Conservation (phyloP, 2,797 vertebrate species). For the Tapirus indicus region DNA sequence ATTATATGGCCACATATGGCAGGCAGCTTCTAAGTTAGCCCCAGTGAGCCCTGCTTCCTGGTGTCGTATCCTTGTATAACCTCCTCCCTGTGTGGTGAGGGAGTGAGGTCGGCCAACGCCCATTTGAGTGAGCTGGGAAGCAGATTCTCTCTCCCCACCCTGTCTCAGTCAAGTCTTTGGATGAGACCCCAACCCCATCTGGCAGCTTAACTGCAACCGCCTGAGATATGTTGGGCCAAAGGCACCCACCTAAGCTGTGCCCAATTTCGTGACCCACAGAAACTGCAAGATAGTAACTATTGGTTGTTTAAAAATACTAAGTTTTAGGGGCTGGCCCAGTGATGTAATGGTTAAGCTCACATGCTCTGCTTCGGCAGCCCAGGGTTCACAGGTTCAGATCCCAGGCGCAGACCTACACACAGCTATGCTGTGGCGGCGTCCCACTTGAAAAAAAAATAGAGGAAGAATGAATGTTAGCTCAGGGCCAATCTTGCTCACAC, state of each 20-base stretch:
- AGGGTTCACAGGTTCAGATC: too few relatives aligned
- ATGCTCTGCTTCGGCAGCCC: too few relatives aligned
- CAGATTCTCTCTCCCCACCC: background rate
- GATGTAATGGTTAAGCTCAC: too few relatives aligned
- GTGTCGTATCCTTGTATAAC: background rate
- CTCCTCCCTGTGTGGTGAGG: background rate
- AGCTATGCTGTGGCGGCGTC: too few relatives aligned
- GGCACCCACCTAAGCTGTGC: background rate
- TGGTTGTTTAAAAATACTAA: background rate
- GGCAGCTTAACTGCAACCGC: background rate
- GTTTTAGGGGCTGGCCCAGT: background rate
- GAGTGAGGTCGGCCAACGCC: background rate
- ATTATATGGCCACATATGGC: background rate
- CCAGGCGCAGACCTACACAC: too few relatives aligned
- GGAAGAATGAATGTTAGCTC: too few relatives aligned
- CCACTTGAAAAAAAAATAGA: too few relatives aligned
- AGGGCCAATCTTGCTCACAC: too few relatives aligned
- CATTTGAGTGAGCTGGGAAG: background rate
- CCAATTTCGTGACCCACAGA: background rate
- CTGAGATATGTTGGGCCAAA: background rate
- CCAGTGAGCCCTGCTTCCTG: slow-evolving; percentile 3
- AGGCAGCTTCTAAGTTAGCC: background rate
- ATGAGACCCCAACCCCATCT: background rate
- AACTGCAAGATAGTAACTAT: background rate
- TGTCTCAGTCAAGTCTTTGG: background rate